Conservation (phyloP, 2,797 vertebrate genomes). For the Sebastes trivittatus region DNA sequence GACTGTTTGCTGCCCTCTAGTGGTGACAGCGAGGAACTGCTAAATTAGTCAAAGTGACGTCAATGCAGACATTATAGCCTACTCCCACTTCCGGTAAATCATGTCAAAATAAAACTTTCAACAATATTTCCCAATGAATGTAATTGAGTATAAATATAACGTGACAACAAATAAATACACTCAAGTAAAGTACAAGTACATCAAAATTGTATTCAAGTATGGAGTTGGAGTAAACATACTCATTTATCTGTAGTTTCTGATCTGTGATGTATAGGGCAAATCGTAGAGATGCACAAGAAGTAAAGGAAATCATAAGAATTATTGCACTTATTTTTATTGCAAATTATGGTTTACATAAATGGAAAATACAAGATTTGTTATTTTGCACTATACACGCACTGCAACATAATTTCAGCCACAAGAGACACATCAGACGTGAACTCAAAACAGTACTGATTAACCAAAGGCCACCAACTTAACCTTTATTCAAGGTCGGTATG, state of each 20-base stretch:
- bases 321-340: conserved; percentile 33
- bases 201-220: neutral
- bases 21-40: too few species aligned
- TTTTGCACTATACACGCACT: conserved; percentile 28
- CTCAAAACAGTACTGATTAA: neutral
- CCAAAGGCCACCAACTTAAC: neutral
- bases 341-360: conserved; percentile 9
- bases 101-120: too few species aligned
- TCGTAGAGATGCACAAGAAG: neutral
- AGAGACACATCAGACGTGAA: neutral
- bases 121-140: too few species aligned
- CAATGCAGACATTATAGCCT: too few species aligned
- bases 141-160: neutral
- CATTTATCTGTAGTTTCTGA: neutral
- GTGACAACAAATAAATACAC: neutral
- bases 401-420: conserved; percentile 31
- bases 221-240: neutral
- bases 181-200: too few species aligned
- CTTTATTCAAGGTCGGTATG: neutral
- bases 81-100: too few species aligned
- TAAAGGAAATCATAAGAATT: neutral
- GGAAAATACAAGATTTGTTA: conserved; percentile 21
- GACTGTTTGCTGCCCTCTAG: too few species aligned
- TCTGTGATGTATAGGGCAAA: neutral
- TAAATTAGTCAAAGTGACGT: accelerated